phyloP scores from a whole-genome alignment of 30 jellyfish, hydroid and myxozoan genomes.

The Aurelia aurita complex sp. Pacific region DNA sequence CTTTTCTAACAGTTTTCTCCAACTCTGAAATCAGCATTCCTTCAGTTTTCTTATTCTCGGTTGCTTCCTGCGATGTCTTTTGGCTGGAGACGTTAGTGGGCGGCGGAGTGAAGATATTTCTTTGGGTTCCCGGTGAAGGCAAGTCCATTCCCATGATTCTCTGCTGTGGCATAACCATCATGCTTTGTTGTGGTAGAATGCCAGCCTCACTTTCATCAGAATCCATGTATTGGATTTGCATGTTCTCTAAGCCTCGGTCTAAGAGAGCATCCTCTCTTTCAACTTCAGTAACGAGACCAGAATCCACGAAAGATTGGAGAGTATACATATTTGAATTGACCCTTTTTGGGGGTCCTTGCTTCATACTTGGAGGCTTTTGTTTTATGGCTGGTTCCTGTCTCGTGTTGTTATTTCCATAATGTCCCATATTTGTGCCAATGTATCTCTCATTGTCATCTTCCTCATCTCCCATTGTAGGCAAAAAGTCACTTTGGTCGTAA shows the following conservation, averaged over 20 bases:
- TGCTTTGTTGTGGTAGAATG: not conserved
- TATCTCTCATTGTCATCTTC: not conserved
- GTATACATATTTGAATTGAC: not conserved
- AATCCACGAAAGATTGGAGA: not conserved
- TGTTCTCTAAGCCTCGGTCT: slow-evolving; percentile 21
- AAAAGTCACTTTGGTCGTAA: slow-evolving; percentile 1
- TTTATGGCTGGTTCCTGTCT: no score
- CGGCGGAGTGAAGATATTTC: no score
- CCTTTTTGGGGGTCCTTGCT: not conserved
- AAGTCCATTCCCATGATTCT: no score
- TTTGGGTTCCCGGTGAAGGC: no score
- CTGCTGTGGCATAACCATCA: no score
- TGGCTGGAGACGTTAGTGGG: no score
- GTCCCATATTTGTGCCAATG: not conserved
- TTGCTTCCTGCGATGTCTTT: no score
- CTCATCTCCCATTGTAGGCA: not conserved
- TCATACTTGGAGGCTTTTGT: not conserved
- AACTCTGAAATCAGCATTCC: not conserved
- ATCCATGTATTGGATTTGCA: not conserved
- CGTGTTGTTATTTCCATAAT: not conserved
- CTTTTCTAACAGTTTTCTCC: slow-evolving; percentile 1
- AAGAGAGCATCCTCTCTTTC: slow-evolving; percentile 13
- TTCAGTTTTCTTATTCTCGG: no score
- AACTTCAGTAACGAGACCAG: not conserved
- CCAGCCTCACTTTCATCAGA: slow-evolving; percentile 18